Base-by-base conservation (phyloP, 2,888 invertebrate species). In the Sabellastarte sp. region DNA sequence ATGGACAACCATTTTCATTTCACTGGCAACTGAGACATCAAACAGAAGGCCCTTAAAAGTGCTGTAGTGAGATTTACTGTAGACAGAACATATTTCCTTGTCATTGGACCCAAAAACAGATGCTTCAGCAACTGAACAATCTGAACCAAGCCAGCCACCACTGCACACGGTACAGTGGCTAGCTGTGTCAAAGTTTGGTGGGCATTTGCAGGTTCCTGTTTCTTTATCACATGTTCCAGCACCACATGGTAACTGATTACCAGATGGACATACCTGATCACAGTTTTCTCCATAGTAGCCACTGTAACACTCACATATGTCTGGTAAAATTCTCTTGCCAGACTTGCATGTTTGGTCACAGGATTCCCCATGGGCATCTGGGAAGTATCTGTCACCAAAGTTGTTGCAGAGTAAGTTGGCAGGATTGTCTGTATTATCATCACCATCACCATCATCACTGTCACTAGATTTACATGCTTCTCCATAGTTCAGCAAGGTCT, bases 191-290 rank as follows among this genome's bases (percentile, higher is more conserved):
- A 69, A 71, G 32, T 66, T 30, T 26, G 69, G 61, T 2, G 69
- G 63, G 59, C 77, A 77, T 20, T 59, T 62, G 58, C 77, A 77
- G 2, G n/a, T 31, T 3, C 77, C 77, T n/a, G n/a, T n/a, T 3
- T 30, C 41, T n/a, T 57, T 50, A 26, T 68, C 41, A 60, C 77
- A 77, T 1, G 63, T 59, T 15, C 71, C 73, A 4, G 32, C 57
- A 1, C 73, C 74, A 67, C 77, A 77, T 20, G 41, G 41, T 20
- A 41, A 20, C 20, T 20, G 10, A 20, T 20, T 20, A 4, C 65
- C 64, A 33, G 50, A 63, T 0, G 69, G 69, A 59, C 77, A 77
- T 1, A 62, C 51, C 30, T 59, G 32, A 24, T 69, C 60, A 59
- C 77, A 77, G 1, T 53, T 41, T 5, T 53, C 41, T 2, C 74